Conservation (phyloP, 1,140 invertebrate genomes). For the Euura saliciscinereae region DNA sequence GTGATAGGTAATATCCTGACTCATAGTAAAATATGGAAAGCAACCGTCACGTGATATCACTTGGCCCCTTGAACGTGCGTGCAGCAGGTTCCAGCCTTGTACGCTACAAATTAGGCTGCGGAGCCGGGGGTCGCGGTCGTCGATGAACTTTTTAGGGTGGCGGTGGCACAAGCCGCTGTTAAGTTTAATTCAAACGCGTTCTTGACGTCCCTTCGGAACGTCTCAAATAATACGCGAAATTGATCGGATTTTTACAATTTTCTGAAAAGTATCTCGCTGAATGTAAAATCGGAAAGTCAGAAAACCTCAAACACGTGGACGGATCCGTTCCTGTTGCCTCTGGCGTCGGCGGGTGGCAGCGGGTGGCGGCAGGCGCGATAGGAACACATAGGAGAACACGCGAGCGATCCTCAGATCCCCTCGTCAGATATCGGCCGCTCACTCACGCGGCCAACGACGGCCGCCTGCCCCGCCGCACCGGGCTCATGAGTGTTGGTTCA, state of each 20-base stretch:
- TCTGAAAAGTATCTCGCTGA: constrained; percentile 46
- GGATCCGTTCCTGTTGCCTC: constrained; percentile 20
- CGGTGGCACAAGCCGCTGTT: not conserved
- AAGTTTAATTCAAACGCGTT: no score
- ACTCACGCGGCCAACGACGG: constrained; percentile 51
- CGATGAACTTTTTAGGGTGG: not conserved
- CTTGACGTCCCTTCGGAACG: no score
- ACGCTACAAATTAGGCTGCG: not conserved
- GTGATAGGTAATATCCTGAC: constrained; percentile 50
- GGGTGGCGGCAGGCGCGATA: constrained; percentile 41
- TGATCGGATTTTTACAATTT: no score
- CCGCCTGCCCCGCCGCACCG: constrained; percentile 33
- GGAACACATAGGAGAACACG: constrained; percentile 37
- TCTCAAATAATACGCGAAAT: no score
- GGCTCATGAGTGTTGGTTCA: not conserved
- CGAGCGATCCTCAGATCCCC: constrained; percentile 60
- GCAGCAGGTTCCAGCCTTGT: not conserved
- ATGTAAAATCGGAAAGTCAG: constrained; percentile 57
- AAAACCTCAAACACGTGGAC: constrained; percentile 53
- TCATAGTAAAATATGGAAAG: constrained; percentile 43
- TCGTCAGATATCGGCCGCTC: constrained; percentile 58
- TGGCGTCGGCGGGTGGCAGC: constrained; percentile 39
- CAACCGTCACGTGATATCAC: constrained; percentile 38
- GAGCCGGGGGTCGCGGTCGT: not conserved
- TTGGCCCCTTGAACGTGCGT: constrained; percentile 16